Evolutionary conservation across 2,113 vertebrate species (phyloP), one percentile per base, ranked within the genome.

Genomic region (Halcyon senegalensis): DNA sequence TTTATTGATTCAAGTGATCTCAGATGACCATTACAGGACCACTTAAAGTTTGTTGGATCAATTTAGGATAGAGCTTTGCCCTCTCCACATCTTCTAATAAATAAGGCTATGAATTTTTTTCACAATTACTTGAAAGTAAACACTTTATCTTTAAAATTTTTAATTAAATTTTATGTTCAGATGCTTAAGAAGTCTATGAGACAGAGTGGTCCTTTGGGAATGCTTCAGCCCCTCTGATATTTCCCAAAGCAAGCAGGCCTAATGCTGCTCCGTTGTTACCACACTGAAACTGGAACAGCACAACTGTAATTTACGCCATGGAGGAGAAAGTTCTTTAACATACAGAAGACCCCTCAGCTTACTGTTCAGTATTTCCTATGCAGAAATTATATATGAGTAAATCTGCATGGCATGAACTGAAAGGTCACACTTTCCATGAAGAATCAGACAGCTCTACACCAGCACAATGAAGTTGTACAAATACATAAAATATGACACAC

Each of bases 341-440:
- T 51, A 46, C 8, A 51, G 35, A 84, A n/a, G 28, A 64, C 30
- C 20, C 87, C 69, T 48, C 43, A 23, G 17, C 48, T 84, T 24
- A 21, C 16, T 78, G 37, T 23, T 46, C 30, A 46, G 15, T 59
- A 56, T 67, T 87, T 48, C 35, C 72, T 35, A 4, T 7, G 25
- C 31, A 85, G n/a, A 70, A 85, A n/a, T 59, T 79, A 19, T 4
- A 4, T 9, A 30, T n/a, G 51, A 82, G n/a, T 15, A 87, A 66
- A 74, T 33, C 46, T 50, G 11, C 37, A 46, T 0, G 0, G 46
- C 25, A 6, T 4, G 19, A 50, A 53, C 16, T 19, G 37, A 62
- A 83, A 83, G 16, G 24, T 13, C 35, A 51, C 2, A 1, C 10
- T n/a, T 91, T 35, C 37, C 55, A 21, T 4, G 5, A 87, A 76